Evolutionary conservation across 2,888 invertebrate genomes (phyloP).

Genomic region (Ophion costatus): DNA sequence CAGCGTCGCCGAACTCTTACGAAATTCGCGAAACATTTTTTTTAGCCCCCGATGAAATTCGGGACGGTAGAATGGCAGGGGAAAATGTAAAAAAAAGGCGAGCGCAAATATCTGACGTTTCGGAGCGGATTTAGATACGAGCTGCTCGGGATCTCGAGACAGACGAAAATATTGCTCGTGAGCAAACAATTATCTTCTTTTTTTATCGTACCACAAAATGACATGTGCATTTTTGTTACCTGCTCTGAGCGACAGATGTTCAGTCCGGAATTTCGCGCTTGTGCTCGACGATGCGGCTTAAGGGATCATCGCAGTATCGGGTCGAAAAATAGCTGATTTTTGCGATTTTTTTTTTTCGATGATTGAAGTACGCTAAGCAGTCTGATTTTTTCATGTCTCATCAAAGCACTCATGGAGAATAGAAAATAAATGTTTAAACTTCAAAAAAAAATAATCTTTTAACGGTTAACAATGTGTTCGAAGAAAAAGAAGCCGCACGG

Average conservation of each 20-base stretch:
- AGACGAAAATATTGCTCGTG: slow-evolving; percentile 12
- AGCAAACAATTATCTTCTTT: slow-evolving; percentile 9
- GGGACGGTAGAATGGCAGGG: not conserved
- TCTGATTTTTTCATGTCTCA: too few species aligned
- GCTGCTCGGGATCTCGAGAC: slow-evolving; percentile 1
- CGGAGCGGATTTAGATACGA: slow-evolving; percentile 13
- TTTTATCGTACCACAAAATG: not conserved
- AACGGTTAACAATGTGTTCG: too few species aligned
- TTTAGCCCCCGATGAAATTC: not conserved
- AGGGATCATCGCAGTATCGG: too few species aligned
- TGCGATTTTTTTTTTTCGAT: too few species aligned
- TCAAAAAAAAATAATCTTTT: too few species aligned
- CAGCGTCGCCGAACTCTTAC: not conserved
- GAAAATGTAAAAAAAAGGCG: slow-evolving; percentile 16
- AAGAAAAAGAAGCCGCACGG: too few species aligned
- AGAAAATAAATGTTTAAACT: too few species aligned
- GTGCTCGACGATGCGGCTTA: not conserved
- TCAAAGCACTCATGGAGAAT: too few species aligned
- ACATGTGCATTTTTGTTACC: not conserved
- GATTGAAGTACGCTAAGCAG: too few species aligned
- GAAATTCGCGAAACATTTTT: not conserved
- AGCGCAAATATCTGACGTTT: slow-evolving; percentile 27
- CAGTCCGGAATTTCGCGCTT: not conserved
- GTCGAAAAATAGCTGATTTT: too few species aligned
- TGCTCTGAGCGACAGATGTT: not conserved